Evolutionary conservation across 2,888 invertebrate genomes (phyloP).

Genomic region (Pristionchus arcanus): DNA sequence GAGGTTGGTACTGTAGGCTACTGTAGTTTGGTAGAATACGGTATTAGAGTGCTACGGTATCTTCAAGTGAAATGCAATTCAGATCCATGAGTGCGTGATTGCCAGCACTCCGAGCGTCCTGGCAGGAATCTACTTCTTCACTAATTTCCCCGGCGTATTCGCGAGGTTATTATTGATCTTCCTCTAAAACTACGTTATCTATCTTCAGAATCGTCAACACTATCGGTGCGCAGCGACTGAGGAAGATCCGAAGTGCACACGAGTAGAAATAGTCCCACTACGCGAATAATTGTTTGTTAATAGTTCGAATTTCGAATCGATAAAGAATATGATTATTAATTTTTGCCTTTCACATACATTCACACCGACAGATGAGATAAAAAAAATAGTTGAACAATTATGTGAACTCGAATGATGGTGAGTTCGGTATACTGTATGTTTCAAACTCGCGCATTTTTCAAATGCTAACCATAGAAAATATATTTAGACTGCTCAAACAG

Average conservation of each 20-base stretch:
- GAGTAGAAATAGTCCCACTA: background rate
- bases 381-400: no score
- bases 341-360: background rate
- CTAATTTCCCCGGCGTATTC: constrained; percentile 35
- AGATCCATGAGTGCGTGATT: constrained; percentile 52
- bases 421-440: no score
- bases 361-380: background rate
- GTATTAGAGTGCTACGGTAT: background rate
- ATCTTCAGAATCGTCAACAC: constrained; percentile 47
- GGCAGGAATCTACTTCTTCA: constrained; percentile 27
- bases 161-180: constrained; percentile 17
- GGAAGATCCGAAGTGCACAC: constrained; percentile 49
- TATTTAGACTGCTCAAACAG: no score
- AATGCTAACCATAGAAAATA: no score
- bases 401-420: no score
- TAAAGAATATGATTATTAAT: background rate
- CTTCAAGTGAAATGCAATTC: background rate
- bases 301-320: background rate
- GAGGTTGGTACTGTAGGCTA: background rate
- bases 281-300: background rate
- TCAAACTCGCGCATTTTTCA: no score
- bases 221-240: constrained; percentile 22
- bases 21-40: no score
- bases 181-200: background rate
- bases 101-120: constrained; percentile 4